A percentile compares a stretch with the other conserved stretches of the same genome.
Conservation (phyloP, 2,888 invertebrate genomes). For the Brachyptera putata region DNA sequence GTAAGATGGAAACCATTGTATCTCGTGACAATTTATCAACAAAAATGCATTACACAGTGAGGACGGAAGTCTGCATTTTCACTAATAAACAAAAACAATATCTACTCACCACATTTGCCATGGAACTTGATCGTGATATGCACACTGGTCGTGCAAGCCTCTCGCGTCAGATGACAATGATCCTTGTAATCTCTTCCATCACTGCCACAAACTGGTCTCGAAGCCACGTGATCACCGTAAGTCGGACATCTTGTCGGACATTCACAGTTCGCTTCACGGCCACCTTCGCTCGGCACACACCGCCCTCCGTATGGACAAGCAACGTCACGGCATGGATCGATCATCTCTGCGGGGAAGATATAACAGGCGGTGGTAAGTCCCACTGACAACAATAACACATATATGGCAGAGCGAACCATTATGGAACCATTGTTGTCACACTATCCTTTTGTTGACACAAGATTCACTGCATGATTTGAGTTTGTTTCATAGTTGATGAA, state of each 20-base stretch:
- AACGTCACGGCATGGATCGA: slow-evolving; percentile 66
- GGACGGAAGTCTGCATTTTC: too few species aligned
- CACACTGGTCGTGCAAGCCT: slow-evolving; percentile 68
- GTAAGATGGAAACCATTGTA: too few species aligned
- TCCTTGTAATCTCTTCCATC: slow-evolving; percentile 81
- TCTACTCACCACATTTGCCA: slow-evolving; percentile 88
- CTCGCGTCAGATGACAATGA: slow-evolving; percentile 76
- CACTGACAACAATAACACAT: background rate
- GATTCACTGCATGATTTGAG: too few species aligned
- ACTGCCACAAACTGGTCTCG: slow-evolving; percentile 74
- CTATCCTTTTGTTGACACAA: too few species aligned
- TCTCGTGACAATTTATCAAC: too few species aligned
- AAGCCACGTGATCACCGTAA: slow-evolving; percentile 77
- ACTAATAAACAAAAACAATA: too few species aligned
- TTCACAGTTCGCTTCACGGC: slow-evolving; percentile 67
- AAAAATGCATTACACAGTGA: too few species aligned
- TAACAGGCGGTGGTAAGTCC: background rate
- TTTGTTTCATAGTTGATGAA: too few species aligned
- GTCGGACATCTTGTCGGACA: slow-evolving; percentile 71
- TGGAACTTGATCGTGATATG: slow-evolving; percentile 77
- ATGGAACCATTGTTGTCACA: too few species aligned
- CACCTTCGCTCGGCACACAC: slow-evolving; percentile 62
- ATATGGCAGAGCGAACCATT: background rate
- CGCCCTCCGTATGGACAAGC: slow-evolving; percentile 66
- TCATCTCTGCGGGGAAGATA: slow-evolving; percentile 53